These are phyloP conservation scores for Smutsia gigantea DNA, from an alignment of 2,797 vertebrate species.

Conservation along the genomic window DNA sequence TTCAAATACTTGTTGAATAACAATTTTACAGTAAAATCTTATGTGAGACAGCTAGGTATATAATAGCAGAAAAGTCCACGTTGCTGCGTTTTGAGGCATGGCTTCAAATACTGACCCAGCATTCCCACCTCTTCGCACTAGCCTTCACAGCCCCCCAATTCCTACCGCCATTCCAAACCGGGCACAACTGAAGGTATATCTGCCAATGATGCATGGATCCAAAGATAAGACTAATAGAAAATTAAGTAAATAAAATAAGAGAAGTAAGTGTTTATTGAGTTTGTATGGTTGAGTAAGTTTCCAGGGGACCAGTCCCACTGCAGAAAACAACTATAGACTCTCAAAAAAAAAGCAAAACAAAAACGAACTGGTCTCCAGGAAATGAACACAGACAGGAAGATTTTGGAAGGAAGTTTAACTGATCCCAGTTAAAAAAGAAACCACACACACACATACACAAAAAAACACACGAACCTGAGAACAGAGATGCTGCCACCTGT, in stretches of 20 bases:
- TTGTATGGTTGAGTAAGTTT: not conserved
- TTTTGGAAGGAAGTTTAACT: not conserved
- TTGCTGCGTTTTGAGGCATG: not conserved
- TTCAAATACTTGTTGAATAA: not conserved
- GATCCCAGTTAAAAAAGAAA: not conserved
- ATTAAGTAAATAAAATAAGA: not conserved
- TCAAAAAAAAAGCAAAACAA: not conserved
- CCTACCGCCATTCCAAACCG: not conserved
- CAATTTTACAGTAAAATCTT: not conserved
- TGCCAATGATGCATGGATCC: not conserved
- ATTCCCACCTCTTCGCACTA: not conserved
- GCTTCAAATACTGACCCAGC: not conserved
- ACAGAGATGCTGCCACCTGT: not conserved
- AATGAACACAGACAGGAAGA: not conserved
- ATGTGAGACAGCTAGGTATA: not conserved
- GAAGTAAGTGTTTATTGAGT: not conserved
- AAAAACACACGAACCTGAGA: not conserved
- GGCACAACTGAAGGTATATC: not conserved
- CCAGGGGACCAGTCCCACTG: not conserved
- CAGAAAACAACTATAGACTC: not conserved
- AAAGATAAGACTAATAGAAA: not conserved
- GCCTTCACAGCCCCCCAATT: not conserved
- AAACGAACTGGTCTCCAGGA: not conserved
- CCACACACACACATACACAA: too few species aligned
- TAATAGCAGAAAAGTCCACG: not conserved